Conservation (phyloP, 2,888 invertebrate genomes). For the Lottia scabra region DNA sequence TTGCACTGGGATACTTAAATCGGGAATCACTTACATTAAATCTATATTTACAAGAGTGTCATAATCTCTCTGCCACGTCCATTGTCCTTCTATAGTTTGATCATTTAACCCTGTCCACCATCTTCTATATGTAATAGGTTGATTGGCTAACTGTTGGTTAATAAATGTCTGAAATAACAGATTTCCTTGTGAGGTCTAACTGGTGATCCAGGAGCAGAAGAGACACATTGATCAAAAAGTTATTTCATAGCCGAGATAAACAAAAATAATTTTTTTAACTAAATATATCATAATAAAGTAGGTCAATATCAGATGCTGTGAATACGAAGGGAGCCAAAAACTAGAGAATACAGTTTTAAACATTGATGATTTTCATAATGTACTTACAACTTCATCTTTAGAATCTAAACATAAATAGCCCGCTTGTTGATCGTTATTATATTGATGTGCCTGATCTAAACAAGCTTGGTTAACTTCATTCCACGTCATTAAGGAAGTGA, state of each 20-base stretch:
- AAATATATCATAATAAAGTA: no score
- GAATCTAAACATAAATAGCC: conserved; percentile 1
- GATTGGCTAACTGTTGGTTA: not conserved
- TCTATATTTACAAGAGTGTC: conserved; percentile 8
- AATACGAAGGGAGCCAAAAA: no score
- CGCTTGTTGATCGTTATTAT: conserved; percentile 7
- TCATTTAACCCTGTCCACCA: conserved; percentile 27
- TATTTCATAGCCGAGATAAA: no score
- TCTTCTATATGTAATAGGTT: not conserved
- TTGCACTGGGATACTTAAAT: no score
- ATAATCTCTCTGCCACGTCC: conserved; percentile 17
- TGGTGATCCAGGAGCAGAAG: no score
- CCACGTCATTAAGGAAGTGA: conserved; percentile 28
- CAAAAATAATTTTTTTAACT: no score
- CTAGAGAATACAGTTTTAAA: no score
- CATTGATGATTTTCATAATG: no score
- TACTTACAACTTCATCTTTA: conserved; percentile 6
- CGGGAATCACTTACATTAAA: conserved; percentile 27
- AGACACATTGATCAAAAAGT: no score
- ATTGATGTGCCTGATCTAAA: conserved; percentile 23
- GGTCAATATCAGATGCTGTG: no score
- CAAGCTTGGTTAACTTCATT: conserved; percentile 33
- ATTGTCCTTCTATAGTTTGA: conserved; percentile 7
- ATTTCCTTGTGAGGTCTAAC: no score
- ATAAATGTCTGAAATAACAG: conserved; percentile 5